Conservation (phyloP, 2,888 invertebrate species). For the Dryobotodes eremita region DNA sequence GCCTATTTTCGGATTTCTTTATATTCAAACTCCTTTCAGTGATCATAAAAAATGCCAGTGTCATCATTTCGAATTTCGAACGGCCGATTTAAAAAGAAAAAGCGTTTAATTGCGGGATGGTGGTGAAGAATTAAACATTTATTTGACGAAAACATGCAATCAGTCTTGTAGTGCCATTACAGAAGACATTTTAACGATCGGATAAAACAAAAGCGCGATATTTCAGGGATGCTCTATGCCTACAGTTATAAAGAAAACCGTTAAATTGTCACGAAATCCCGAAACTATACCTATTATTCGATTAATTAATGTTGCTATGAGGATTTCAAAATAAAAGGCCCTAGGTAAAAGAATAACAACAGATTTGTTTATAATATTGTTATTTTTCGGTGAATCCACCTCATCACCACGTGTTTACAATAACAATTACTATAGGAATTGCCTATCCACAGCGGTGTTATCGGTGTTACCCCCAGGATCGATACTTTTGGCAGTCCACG, state of each 20-base stretch:
- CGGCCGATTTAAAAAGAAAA: constrained; percentile 32
- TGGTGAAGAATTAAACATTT: constrained; percentile 49
- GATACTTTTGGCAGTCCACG: background rate
- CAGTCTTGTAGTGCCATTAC: constrained; percentile 50
- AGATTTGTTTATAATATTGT: background rate
- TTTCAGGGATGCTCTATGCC: constrained; percentile 51
- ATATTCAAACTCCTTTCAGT: constrained; percentile 10
- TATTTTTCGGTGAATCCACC: background rate
- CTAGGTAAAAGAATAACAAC: background rate
- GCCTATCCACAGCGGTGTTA: background rate
- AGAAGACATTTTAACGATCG: constrained; percentile 60
- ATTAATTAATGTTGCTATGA: constrained; percentile 23
- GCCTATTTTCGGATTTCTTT: constrained; percentile 24
- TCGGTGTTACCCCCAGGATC: background rate
- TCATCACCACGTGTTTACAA: background rate
- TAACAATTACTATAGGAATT: too few relatives aligned
- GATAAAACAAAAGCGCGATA: constrained; percentile 58
- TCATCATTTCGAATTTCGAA: constrained; percentile 27
- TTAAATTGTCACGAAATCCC: constrained; percentile 65
- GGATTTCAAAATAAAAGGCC: background rate
- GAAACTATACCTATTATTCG: constrained; percentile 69
- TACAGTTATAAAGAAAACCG: constrained; percentile 69
- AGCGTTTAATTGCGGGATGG: constrained; percentile 13
- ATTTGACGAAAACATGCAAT: constrained; percentile 61
- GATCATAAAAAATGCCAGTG: constrained; percentile 9